Percentiles rank a stretch among this genome's conserved stretches.
phyloP scores from a whole-genome alignment of 2,797 vertebrate genomes.

The Helarctos malayanus region DNA sequence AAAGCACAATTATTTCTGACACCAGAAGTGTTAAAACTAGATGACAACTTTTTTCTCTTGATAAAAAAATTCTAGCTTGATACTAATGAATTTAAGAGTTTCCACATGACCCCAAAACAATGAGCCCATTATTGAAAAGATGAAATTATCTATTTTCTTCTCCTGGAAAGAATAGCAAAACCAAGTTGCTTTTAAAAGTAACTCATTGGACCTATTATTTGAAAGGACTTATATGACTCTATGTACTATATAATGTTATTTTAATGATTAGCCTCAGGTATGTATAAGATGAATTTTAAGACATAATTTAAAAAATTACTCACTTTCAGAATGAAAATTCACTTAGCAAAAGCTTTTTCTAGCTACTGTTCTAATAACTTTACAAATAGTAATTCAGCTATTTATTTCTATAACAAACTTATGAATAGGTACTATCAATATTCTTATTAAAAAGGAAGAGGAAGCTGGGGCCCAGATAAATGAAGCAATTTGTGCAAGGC shows the following conservation, averaged over 20 bases:
- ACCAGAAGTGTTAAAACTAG: slow-evolving; percentile 64
- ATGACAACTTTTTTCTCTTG: slow-evolving; percentile 71
- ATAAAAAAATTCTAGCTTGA: slow-evolving; percentile 56
- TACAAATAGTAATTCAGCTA: slow-evolving; percentile 12
- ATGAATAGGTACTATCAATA: background rate
- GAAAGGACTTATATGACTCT: background rate
- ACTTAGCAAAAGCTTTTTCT: slow-evolving; percentile 33
- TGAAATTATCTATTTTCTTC: background rate
- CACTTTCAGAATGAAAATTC: slow-evolving; percentile 36
- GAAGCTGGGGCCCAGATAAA: background rate
- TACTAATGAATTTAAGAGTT: slow-evolving; percentile 70
- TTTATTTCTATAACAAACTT: slow-evolving; percentile 30
- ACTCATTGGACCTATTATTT: background rate
- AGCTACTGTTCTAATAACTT: slow-evolving; percentile 24
- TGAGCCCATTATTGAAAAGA: background rate
- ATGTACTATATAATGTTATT: background rate
- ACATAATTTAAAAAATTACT: background rate
- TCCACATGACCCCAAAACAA: slow-evolving; percentile 64
- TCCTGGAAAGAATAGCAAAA: slow-evolving; percentile 35
- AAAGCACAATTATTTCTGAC: slow-evolving; percentile 81
- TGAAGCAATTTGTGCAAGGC: background rate
- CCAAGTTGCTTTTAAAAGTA: background rate
- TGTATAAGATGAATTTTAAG: background rate
- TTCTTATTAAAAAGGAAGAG: background rate
- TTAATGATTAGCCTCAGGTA: slow-evolving; percentile 21